Percentiles rank a stretch among this genome's conserved stretches.
phyloP scores from a whole-genome alignment of 2,113 vertebrate genomes.

The Cacatua alba region DNA sequence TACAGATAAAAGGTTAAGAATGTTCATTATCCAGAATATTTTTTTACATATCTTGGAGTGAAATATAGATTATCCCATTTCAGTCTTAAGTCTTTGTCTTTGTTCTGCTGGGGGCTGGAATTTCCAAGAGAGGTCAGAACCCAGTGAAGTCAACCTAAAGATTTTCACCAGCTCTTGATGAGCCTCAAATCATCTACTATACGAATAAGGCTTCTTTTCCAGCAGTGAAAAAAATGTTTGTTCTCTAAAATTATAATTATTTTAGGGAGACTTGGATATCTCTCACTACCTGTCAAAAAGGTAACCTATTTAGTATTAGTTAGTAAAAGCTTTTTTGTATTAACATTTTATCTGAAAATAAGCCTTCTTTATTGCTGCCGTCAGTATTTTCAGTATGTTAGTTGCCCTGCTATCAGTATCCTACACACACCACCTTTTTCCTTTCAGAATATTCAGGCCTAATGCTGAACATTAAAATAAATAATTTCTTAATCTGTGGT shows the following conservation, averaged over 20 bases:
- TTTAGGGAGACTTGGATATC: neutral
- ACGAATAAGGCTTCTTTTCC: neutral
- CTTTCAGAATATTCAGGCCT: neutral
- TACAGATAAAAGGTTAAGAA: conserved; percentile 9
- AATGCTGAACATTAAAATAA: neutral
- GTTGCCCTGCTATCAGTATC: neutral
- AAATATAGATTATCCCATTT: neutral
- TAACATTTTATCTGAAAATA: neutral
- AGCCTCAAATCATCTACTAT: neutral
- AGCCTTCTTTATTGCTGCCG: neutral
- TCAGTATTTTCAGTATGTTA: neutral
- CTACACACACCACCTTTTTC: neutral
- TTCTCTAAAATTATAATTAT: neutral
- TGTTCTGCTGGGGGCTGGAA: neutral
- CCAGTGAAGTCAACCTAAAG: neutral
- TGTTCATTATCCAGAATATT: neutral
- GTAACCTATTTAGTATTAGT: neutral
- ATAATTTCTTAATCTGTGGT: neutral
- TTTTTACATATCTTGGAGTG: neutral
- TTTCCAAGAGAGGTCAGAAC: neutral
- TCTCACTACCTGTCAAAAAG: neutral
- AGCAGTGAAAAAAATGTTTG: neutral
- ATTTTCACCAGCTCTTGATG: neutral
- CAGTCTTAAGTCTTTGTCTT: neutral
- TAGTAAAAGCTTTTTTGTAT: neutral